These are phyloP conservation scores for Phainopepla nitens DNA, from an alignment of 2,113 vertebrate species.

Conservation along the genomic window DNA sequence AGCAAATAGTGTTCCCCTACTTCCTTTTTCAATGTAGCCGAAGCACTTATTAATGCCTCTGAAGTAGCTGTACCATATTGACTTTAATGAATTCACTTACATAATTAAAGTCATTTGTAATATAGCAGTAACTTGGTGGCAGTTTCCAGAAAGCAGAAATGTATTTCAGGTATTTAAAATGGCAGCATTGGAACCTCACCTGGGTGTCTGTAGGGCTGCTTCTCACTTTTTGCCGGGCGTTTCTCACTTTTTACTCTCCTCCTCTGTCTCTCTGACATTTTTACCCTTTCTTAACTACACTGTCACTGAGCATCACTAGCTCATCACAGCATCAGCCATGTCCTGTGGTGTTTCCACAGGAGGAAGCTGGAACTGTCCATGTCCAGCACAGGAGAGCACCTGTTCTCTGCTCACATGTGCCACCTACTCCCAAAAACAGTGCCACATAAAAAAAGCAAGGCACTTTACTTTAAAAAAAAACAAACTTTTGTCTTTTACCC, in stretches of 20 bases:
- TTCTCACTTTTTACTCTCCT: background rate
- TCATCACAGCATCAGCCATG: background rate
- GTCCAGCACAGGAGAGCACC: background rate
- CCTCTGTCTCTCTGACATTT: background rate
- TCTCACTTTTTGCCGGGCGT: background rate
- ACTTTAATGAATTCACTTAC: background rate
- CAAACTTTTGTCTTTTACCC: background rate
- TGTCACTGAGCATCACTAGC: background rate
- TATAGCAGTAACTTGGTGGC: background rate
- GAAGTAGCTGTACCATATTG: background rate
- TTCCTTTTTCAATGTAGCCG: background rate
- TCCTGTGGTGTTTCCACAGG: background rate
- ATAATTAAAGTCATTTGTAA: background rate
- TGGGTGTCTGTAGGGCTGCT: background rate
- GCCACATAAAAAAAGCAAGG: background rate
- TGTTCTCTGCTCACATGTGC: background rate
- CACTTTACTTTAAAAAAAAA: background rate
- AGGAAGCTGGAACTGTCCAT: background rate
- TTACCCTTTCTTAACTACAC: background rate
- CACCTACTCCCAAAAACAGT: background rate
- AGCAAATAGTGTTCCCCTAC: background rate
- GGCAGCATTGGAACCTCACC: background rate
- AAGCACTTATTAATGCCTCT: background rate
- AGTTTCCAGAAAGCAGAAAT: background rate
- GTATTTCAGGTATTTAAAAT: background rate